Evolutionary conservation across 2,888 invertebrate species (phyloP).

Genomic region (Pollenia angustigena): DNA sequence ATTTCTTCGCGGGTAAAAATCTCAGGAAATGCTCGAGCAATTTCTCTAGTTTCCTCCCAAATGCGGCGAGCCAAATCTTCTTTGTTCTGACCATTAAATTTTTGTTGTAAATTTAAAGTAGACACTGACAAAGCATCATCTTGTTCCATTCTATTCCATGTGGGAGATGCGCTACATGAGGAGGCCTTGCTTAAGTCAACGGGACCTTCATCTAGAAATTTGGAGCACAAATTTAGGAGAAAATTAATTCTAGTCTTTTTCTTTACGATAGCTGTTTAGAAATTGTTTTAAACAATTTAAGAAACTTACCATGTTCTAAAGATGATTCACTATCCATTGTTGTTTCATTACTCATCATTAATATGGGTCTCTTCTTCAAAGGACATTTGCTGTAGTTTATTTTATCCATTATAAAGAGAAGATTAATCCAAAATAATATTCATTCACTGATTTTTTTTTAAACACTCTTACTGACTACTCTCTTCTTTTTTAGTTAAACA

Average conservation of each 20-base stretch:
- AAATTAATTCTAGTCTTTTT: neutral
- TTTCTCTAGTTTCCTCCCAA: conserved; percentile 82
- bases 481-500: neutral
- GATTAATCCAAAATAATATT: neutral
- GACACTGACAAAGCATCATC: conserved; percentile 38
- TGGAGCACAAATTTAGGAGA: neutral
- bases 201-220: conserved; percentile 81
- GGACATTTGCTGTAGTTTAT: conserved; percentile 83
- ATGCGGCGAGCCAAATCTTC: conserved; percentile 81
- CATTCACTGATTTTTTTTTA: conserved; percentile 1
- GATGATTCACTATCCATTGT: conserved; percentile 74
- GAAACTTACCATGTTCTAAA: conserved; percentile 78
- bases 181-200: conserved; percentile 79
- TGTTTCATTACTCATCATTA: conserved; percentile 70
- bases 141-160: conserved; percentile 27
- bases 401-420: conserved; percentile 79
- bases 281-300: neutral
- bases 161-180: conserved; percentile 9
- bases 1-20: conserved; percentile 83
- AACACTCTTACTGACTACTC: conserved; percentile 20
- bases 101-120: conserved; percentile 45
- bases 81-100: conserved; percentile 77
- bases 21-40: conserved; percentile 82
- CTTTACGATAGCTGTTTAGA: neutral
- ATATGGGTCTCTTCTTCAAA: conserved; percentile 83